A percentile compares a stretch with the other conserved stretches of the same genome.
Evolutionary conservation across 2,113 vertebrate species (phyloP).

Genomic region (Vireo altiloquus): DNA sequence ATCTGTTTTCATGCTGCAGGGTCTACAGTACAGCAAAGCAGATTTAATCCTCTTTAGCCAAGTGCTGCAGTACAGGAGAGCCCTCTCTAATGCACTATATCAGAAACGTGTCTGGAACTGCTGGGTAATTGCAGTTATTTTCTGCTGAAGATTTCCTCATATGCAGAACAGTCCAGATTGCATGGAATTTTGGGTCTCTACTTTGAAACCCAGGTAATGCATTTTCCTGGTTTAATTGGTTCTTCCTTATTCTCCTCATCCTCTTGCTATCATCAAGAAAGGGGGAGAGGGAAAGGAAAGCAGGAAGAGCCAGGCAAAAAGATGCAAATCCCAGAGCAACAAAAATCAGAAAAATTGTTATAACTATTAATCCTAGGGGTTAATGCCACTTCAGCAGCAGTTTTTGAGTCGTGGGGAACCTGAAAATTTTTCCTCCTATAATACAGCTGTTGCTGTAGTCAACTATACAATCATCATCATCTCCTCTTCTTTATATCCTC

Average conservation of each 20-base stretch:
- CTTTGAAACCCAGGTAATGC: background rate
- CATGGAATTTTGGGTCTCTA: background rate
- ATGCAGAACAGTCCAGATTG: background rate
- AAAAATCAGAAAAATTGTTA: background rate
- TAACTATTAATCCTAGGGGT: background rate
- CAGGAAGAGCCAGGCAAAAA: background rate
- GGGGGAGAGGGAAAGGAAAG: background rate
- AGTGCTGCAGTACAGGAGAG: background rate
- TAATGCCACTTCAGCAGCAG: background rate
- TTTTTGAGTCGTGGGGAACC: background rate
- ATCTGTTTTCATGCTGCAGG: background rate
- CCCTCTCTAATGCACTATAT: background rate
- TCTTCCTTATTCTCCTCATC: background rate
- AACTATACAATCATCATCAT: background rate
- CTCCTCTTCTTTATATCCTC: background rate
- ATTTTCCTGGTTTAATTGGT: background rate
- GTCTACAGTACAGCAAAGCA: background rate
- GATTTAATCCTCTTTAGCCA: background rate
- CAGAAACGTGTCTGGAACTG: background rate
- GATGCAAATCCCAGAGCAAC: background rate
- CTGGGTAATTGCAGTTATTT: background rate
- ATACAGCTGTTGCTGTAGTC: background rate
- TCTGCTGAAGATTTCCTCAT: background rate
- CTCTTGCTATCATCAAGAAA: background rate
- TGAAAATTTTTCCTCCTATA: background rate